Percentiles rank a stretch among this genome's conserved stretches.
Evolutionary conservation across 2,113 vertebrate species (phyloP).

Genomic region (Salvelinus namaycush): DNA sequence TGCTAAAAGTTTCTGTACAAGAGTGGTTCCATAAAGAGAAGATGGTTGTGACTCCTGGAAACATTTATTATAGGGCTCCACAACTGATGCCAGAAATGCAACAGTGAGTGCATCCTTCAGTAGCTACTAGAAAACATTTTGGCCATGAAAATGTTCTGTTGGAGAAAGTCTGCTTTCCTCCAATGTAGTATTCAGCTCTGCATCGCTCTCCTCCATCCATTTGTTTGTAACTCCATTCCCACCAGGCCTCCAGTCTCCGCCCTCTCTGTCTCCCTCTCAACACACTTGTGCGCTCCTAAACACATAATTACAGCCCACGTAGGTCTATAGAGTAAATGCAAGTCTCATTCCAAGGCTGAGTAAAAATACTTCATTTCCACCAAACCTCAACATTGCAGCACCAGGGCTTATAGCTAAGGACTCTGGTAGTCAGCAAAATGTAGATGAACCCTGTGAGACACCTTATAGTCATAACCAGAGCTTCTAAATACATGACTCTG

Average conservation of each 20-base stretch:
- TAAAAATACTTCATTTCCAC: constrained; percentile 60
- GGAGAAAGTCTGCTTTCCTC: constrained; percentile 21
- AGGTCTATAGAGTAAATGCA: constrained; percentile 61
- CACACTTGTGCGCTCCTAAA: neutral
- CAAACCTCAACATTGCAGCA: constrained; percentile 72
- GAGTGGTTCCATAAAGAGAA: too few species aligned
- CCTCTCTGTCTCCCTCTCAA: constrained; percentile 32
- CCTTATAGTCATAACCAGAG: neutral
- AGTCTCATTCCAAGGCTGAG: constrained; percentile 64
- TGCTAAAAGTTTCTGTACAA: too few species aligned
- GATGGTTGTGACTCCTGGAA: neutral
- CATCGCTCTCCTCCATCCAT: constrained; percentile 25
- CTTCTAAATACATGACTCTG: too few species aligned
- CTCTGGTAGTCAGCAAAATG: constrained; percentile 27
- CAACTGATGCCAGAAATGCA: neutral
- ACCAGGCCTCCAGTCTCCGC: constrained; percentile 38
- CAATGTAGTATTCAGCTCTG: neutral
- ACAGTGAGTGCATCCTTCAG: neutral
- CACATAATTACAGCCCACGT: constrained; percentile 68
- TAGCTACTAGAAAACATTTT: neutral
- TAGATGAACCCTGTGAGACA: neutral
- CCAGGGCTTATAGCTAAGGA: constrained; percentile 35
- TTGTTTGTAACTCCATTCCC: constrained; percentile 37
- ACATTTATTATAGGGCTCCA: neutral
- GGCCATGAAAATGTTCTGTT: constrained; percentile 35